A percentile compares a stretch with the other conserved stretches of the same genome.
phyloP scores from a whole-genome alignment of 2,888 invertebrate genomes.

The Gastrophysa polygoni region DNA sequence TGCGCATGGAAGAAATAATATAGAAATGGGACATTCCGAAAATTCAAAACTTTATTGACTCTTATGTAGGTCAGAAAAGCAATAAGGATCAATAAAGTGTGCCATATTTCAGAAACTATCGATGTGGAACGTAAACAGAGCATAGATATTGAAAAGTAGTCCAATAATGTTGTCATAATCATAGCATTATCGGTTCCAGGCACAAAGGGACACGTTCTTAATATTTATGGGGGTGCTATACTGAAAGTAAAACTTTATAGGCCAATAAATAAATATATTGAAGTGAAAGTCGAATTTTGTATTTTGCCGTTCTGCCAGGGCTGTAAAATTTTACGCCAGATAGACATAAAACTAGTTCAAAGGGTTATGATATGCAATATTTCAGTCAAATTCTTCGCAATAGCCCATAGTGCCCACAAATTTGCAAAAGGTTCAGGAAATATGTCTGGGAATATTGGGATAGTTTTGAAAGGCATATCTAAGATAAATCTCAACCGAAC shows the following conservation, averaged over 20 bases:
- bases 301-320: constrained; percentile 12
- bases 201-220: constrained; percentile 18
- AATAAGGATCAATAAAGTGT: background rate
- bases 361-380: constrained; percentile 11
- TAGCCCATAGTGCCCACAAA: too few species aligned
- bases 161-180: constrained; percentile 17
- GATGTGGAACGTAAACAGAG: constrained; percentile 8
- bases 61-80: background rate
- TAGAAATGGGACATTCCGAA: too few species aligned
- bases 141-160: constrained; percentile 3
- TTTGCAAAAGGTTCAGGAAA: too few species aligned
- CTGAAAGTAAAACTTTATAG: constrained; percentile 12
- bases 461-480: too few species aligned
- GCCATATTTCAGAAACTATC: constrained; percentile 9
- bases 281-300: constrained; percentile 4
- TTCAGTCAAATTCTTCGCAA: background rate
- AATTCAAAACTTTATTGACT: too few species aligned
- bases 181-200: background rate
- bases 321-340: constrained; percentile 9
- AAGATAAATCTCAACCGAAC: too few species aligned
- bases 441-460: too few species aligned
- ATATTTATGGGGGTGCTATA: constrained; percentile 20
- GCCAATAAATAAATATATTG: constrained; percentile 15
- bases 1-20: too few species aligned
- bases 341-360: background rate